Base-by-base conservation (phyloP, 2,888 invertebrate genomes). In the Xylota segnis region DNA sequence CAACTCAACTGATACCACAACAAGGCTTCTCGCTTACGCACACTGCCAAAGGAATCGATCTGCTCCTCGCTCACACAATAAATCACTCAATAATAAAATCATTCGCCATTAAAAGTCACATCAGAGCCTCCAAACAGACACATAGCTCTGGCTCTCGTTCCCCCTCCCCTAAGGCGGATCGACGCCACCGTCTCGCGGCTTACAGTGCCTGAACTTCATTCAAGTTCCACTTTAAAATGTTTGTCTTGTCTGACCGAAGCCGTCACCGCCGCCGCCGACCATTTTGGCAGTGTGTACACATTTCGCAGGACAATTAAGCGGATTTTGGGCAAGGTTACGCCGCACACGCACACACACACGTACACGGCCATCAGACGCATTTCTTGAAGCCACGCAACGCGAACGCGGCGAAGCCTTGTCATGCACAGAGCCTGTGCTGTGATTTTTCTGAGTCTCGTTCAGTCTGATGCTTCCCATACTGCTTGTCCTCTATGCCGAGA, bases 301-400 rank as follows among this genome's bases (percentile, higher is more conserved):
- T 74, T 84, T 68, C 75, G 81, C 66, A 86, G 86, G 86, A 86
- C 82, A 86, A 86, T 86, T 86, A 86, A 86, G 61, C 72, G 14
- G 82, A 82, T 82, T 82, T 68, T 50, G 45, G 61, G 29, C 71
- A 71, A 71, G 63, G 65, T 65, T 72, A 34, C 34, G 0, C 18
- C 61, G 61, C 56, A 68, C 59, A 70, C 37, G 12, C 29, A 40
- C 71, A 18, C 16, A 23, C n/a, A 54, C 18, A 47, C 23, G n/a
- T n/a, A n/a, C n/a, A n/a, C n/a, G n/a, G n/a, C n/a, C n/a, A n/a
- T n/a, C n/a, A 6, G 27, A 47, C 16, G 18, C 50, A 50, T 29
- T 43, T 18, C 10, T 58, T 37, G 40, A 70, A 70, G 40, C 68
- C 47, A 75, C 82, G 76, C 61, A 52, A 78, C n/a, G n/a, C n/a